These are phyloP conservation scores for Heliconius cydno DNA, from an alignment of 2,888 invertebrate species.

Conservation along the genomic window DNA sequence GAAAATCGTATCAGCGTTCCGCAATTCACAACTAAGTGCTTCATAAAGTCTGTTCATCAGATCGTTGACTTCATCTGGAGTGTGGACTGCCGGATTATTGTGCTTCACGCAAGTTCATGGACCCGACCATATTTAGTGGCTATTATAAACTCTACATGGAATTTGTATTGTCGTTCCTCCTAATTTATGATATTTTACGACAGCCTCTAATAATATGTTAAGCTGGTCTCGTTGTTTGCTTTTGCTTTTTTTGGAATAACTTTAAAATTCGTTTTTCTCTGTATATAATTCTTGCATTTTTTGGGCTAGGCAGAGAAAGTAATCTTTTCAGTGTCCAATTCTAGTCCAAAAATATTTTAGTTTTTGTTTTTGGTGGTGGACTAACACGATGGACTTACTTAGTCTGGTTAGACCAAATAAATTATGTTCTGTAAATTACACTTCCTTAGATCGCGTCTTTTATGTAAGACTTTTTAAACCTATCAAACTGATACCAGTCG, in stretches of 20 bases:
- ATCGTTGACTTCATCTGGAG: conserved; percentile 57
- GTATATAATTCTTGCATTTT: too few species aligned
- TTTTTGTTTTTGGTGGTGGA: neutral
- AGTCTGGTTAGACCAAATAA: too few species aligned
- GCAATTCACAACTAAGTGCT: conserved; percentile 18
- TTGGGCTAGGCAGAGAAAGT: too few species aligned
- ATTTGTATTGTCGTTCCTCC: conserved; percentile 51
- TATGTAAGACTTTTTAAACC: neutral
- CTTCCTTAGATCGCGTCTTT: neutral
- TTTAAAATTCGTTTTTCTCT: neutral
- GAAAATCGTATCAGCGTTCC: neutral
- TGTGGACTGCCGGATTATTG: conserved; percentile 62
- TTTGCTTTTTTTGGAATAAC: neutral
- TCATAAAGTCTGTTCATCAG: conserved; percentile 27
- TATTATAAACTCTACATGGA: conserved; percentile 54
- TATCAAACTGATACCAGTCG: neutral
- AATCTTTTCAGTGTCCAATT: neutral
- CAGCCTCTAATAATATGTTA: conserved; percentile 15
- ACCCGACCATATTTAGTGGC: conserved; percentile 71
- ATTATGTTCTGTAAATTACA: neutral
- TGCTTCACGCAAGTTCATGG: conserved; percentile 71
- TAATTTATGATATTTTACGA: conserved; percentile 53
- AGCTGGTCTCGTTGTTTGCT: neutral
- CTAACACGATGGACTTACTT: neutral
- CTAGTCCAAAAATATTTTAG: neutral